Percentiles rank a stretch among this genome's conserved stretches.
phyloP scores from a whole-genome alignment of 1,140 invertebrate genomes.

The Bombyx mandarina region DNA sequence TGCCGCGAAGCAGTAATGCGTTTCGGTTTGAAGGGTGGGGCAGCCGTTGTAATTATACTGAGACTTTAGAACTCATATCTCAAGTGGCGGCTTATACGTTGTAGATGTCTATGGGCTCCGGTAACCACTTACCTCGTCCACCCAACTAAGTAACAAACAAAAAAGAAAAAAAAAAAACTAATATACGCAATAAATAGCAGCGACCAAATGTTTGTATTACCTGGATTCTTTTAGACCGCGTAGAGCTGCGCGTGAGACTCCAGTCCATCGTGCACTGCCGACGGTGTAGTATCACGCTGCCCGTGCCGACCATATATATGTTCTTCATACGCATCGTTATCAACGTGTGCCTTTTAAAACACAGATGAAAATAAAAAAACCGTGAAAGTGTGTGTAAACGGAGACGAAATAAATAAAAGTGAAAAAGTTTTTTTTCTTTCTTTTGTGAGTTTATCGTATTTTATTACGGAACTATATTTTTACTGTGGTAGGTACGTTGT shows the following conservation, averaged over 20 bases:
- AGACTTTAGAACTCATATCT: too few species aligned
- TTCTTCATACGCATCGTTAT: slow-evolving; percentile 1
- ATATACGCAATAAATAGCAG: not conserved
- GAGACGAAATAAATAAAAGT: not conserved
- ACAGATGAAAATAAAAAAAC: not conserved
- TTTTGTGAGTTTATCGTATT: too few species aligned
- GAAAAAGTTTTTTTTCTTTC: not conserved
- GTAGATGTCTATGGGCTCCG: too few species aligned
- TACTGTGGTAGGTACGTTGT: too few species aligned
- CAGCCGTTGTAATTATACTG: too few species aligned
- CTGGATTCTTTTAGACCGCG: slow-evolving; percentile 26
- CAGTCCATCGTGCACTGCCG: slow-evolving; percentile 51
- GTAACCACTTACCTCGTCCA: too few species aligned
- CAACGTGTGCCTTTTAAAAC: not conserved
- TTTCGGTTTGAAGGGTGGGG: too few species aligned
- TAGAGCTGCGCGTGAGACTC: slow-evolving; percentile 50
- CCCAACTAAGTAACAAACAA: too few species aligned
- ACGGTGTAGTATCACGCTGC: slow-evolving; percentile 22
- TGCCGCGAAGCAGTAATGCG: too few species aligned
- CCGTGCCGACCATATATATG: slow-evolving; percentile 7
- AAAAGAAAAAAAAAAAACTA: too few species aligned
- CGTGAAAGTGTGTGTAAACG: slow-evolving; percentile 1
- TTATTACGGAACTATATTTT: too few species aligned
- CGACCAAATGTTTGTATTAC: slow-evolving; percentile 36
- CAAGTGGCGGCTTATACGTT: too few species aligned